Conservation (phyloP, 2,888 invertebrate species). For the Oscheius sp. region DNA sequence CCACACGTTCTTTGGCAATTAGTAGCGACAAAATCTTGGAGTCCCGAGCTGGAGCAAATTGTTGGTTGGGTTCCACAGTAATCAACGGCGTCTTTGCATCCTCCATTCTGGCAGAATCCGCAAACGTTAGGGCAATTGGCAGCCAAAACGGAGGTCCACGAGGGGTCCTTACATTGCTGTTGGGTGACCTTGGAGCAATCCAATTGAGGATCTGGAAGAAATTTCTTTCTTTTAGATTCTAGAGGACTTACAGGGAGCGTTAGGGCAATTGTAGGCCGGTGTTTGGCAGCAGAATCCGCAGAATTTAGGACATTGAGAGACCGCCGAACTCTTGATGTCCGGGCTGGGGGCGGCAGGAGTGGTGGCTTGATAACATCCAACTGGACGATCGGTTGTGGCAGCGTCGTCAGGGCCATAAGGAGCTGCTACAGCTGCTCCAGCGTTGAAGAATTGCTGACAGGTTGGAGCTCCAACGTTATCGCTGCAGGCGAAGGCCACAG, state of each 20-base stretch:
- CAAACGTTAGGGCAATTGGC: constrained; percentile 18
- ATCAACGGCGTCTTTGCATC: neutral
- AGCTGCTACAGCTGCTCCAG: neutral
- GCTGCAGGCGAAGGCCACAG: neutral
- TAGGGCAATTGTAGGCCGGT: neutral
- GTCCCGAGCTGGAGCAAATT: neutral
- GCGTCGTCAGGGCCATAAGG: neutral
- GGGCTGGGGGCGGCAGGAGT: neutral
- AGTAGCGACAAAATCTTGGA: neutral
- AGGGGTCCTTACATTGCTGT: neutral
- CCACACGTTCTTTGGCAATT: constrained; percentile 26
- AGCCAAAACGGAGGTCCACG: constrained; percentile 17
- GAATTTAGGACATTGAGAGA: neutral
- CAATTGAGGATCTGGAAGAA: constrained; percentile 7
- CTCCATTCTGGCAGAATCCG: constrained; percentile 17
- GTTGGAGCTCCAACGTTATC: neutral
- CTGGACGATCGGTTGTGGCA: neutral
- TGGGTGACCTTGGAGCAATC: constrained; percentile 17
- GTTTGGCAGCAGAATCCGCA: constrained; percentile 2
- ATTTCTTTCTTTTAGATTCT: neutral
- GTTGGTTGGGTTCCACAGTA: neutral
- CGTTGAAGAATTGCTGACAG: neutral
- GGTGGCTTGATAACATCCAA: neutral
- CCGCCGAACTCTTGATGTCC: neutral
- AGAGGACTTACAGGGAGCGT: neutral